A percentile compares a stretch with the other conserved stretches of the same genome.
phyloP scores from a whole-genome alignment of 2,888 invertebrate species.

The Nomada fabriciana region DNA sequence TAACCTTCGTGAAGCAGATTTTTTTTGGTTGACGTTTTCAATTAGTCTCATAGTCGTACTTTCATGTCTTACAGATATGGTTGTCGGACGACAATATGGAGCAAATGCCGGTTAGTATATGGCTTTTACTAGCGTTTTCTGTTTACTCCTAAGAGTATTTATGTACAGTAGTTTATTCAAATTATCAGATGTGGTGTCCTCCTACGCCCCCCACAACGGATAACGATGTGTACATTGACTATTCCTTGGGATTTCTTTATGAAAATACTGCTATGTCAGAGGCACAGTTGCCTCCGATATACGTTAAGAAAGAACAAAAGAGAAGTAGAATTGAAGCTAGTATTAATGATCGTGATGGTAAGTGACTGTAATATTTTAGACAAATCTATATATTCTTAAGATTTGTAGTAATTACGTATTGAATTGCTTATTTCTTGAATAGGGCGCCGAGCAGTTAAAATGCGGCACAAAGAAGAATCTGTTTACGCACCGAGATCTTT shows the following conservation, averaged over 20 bases:
- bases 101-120: constrained; percentile 92
- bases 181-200: constrained; percentile 95
- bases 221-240: constrained; percentile 95
- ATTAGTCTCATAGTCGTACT: constrained; percentile 61
- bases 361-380: constrained; percentile 21
- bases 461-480: constrained; percentile 89
- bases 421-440: background rate
- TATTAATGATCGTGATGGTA: constrained; percentile 85
- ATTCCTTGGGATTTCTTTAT: constrained; percentile 93
- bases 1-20: constrained; percentile 38
- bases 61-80: constrained; percentile 89
- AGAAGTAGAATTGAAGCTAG: constrained; percentile 89
- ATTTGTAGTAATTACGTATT: constrained; percentile 9
- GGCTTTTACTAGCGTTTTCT: constrained; percentile 1
- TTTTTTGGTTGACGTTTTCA: constrained; percentile 25
- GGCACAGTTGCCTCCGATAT: constrained; percentile 91
- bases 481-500: constrained; percentile 92
- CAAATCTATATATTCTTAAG: background rate
- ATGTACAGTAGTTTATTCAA: constrained; percentile 24
- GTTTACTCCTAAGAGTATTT: background rate
- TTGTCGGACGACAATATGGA: constrained; percentile 89
- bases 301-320: constrained; percentile 91
- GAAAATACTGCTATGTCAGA: constrained; percentile 91
- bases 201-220: constrained; percentile 98
- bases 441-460: constrained; percentile 87